Evolutionary conservation across 2,888 invertebrate genomes (phyloP), one percentile per base, ranked within the genome.

Genomic region (Escarpia spicata): DNA sequence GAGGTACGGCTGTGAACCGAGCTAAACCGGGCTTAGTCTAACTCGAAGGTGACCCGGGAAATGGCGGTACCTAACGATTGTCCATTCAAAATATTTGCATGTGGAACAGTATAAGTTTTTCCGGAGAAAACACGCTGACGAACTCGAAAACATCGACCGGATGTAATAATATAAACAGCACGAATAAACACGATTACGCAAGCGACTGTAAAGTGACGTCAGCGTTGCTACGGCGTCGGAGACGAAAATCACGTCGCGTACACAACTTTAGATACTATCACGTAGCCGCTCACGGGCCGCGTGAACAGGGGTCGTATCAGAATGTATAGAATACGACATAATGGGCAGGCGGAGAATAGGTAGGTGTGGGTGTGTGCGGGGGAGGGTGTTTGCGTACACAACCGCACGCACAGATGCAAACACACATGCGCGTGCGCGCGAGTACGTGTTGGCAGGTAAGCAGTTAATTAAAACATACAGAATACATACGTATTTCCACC

Each of bases 171-270:
- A 75, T 75, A 75, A 75, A n/a, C 75, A 75, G 6, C 75, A n/a
- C n/a, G 4, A 75, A 75, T n/a, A 75, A 75, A n/a, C 75, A 75
- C 75, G 75, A 75, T 75, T 75, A 75, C 26, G 75, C 75, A 75
- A 75, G 75, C 75, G 15, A n/a, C 26, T 6, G 19, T 2, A 75
- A 75, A 1, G 75, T n/a, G 75, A 75, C 75, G 75, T 75, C n/a
- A 75, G 19, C 75, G 75, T 75, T 6, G 75, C 75, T 75, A 75
- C 19, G 75, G 60, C n/a, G 26, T 75, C 75, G 19, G 75, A 75
- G 75, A 75, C n/a, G 26, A 75, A 75, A 26, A 75, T 75, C 75
- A 75, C 75, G 75, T 75, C 75, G 75, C 75, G 75, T 75, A 75
- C 75, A 26, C 26, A 75, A 75, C 75, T 75, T 19, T 26, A 75